These are phyloP conservation scores for Drosophila pseudoananassae DNA, from an alignment of 1,140 invertebrate genomes.

Conservation along the genomic window DNA sequence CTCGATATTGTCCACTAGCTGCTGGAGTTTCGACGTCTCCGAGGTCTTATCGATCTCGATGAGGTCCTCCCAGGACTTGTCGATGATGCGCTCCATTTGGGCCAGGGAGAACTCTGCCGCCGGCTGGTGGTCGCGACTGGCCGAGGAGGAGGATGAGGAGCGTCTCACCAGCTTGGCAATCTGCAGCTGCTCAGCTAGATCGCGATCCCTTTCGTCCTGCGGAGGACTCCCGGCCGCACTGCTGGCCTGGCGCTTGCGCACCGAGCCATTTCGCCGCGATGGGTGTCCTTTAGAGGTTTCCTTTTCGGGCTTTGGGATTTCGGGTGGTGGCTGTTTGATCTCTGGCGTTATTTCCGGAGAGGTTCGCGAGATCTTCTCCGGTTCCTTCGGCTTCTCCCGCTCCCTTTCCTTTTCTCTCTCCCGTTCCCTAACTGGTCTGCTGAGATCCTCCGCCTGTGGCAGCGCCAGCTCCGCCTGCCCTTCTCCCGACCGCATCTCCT, in stretches of 20 bases:
- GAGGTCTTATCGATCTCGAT: slow-evolving; percentile 95
- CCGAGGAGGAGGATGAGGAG: slow-evolving; percentile 44
- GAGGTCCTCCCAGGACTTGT: slow-evolving; percentile 97
- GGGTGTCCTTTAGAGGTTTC: slow-evolving; percentile 28
- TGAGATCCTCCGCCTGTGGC: slow-evolving; percentile 66
- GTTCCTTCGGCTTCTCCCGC: slow-evolving; percentile 26
- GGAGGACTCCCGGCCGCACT: slow-evolving; percentile 47
- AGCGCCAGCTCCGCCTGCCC: not conserved
- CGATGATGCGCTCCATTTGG: slow-evolving; percentile 85
- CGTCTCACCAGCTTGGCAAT: slow-evolving; percentile 68
- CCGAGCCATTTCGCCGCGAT: slow-evolving; percentile 53
- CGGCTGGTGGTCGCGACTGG: slow-evolving; percentile 53
- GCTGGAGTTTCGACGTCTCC: slow-evolving; percentile 97
- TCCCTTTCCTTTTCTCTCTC: slow-evolving; percentile 12
- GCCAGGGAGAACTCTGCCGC: slow-evolving; percentile 65
- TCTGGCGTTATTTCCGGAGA: slow-evolving; percentile 1
- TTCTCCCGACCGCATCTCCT: slow-evolving; percentile 3
- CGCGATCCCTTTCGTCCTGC: slow-evolving; percentile 42
- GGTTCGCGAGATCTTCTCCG: not conserved
- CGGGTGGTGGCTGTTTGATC: not conserved
- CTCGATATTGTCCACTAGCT: slow-evolving; percentile 98
- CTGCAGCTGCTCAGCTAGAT: slow-evolving; percentile 48
- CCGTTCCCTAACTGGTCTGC: slow-evolving; percentile 40
- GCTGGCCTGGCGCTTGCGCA: slow-evolving; percentile 65
- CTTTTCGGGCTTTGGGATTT: slow-evolving; percentile 34